Base-by-base conservation (phyloP, 2,797 vertebrate species). In the Rhinophrynus dorsalis region DNA sequence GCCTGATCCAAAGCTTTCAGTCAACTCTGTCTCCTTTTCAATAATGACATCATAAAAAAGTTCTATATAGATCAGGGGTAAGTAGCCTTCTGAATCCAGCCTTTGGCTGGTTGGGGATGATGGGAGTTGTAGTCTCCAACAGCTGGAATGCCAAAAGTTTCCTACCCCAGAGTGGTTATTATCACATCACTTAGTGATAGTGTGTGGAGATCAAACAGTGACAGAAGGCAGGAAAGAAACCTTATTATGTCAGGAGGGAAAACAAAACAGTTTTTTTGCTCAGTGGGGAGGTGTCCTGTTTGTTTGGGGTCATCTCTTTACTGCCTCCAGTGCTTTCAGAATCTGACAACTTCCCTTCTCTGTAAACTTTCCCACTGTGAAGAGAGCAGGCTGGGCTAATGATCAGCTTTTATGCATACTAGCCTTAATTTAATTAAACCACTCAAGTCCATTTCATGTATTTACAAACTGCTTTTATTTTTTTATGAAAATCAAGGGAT, bases 241-340 rank as follows among this genome's bases (percentile, higher is more conserved):
- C 51, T 38, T 37, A 33, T 56, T 29, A 63, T 64, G 59, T 40
- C 51, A 71, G 55, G 32, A 64, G 45, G 51, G 38, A 56, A 62
- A 45, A 55, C 37, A 55, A 40, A 66, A 44, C 17, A 57, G 15
- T 63, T 57, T 56, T 64, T 21, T 58, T 17, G 20, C 42, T 26
- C 13, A 40, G 40, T 60, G 58, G 60, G 68, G 69, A 65, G 69
- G 69, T 59, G 69, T 65, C 60, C 60, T 72, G 61, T 58, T 63
- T 55, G 51, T 48, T 68, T 64, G 40, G 54, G 69, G 61, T 58
- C 45, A 58, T 65, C 51, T 33, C 61, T 44, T 44, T 10, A 44
- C 20, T 72, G 33, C 52, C 69, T 71, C 33, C 44, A 33, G 61
- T 24, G 61, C 21, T 37, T 27, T 17, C 24, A 26, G 27, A 30